Evolutionary conservation across 2,113 vertebrate genomes (phyloP).

Genomic region (Xyrauchen texanus): DNA sequence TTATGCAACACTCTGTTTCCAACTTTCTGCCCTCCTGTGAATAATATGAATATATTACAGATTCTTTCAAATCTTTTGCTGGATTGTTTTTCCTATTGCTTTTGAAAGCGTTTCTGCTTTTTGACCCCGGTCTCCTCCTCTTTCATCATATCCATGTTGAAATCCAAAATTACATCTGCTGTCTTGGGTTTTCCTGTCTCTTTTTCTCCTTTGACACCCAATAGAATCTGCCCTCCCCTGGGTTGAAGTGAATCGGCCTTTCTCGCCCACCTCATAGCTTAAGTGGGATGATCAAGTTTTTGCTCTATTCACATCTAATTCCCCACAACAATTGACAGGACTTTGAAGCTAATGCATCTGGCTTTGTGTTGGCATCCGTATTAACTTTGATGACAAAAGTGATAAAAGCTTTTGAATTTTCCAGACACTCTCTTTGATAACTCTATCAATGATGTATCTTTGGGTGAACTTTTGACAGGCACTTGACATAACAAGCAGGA

Average conservation of each 20-base stretch:
- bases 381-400: no score
- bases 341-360: not conserved
- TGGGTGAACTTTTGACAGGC: no score
- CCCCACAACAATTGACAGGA: not conserved
- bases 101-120: slow-evolving; percentile 15
- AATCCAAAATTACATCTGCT: slow-evolving; percentile 38
- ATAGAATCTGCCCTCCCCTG: slow-evolving; percentile 26
- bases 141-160: slow-evolving; percentile 27
- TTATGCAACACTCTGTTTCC: slow-evolving; percentile 3
- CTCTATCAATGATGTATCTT: no score
- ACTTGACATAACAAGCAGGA: no score
- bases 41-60: slow-evolving; percentile 50
- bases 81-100: not conserved
- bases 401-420: no score
- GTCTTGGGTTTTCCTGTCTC: slow-evolving; percentile 25
- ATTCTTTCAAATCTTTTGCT: slow-evolving; percentile 1
- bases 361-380: not conserved
- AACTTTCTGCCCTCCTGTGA: slow-evolving; percentile 5
- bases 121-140: slow-evolving; percentile 22
- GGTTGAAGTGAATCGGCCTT: slow-evolving; percentile 37
- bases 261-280: not conserved
- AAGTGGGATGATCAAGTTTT: not conserved
- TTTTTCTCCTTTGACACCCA: slow-evolving; percentile 25
- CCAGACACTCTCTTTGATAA: no score
- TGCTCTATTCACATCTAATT: not conserved